Evolutionary conservation across 2,113 vertebrate species (phyloP), one percentile per base, ranked within the genome.

Genomic region (Grammomys surdaster): DNA sequence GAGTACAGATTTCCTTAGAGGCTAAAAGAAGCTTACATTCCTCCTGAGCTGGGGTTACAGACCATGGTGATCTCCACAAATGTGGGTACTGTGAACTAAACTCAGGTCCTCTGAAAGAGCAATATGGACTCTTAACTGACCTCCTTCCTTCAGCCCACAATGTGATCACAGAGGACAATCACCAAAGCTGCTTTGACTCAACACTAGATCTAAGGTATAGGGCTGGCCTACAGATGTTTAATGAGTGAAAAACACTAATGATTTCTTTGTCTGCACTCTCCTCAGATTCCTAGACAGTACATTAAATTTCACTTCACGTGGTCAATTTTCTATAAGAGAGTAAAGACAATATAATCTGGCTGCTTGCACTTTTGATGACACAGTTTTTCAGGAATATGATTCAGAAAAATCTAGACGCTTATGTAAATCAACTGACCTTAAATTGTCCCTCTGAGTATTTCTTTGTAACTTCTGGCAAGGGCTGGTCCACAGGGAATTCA

Each of bases 401-500:
- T 95, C 77, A 77, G 86, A 77, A 82, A 88, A 88, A 85, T 54
- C 31, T 40, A 33, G 51, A 92, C 13, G 60, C 65, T 87, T 7
- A 26, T 48, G 0, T 48, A 43, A 72, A 22, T 72, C 63, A 72
- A 26, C 43, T 5, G 1, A 24, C 12, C 26, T 95, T 60, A 67
- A 36, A 65, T 48, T 24, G 7, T 54, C 28, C 36, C 72, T 96
- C 94, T 31, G 51, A 78, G 54, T 16, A 70, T 10, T 5, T 24
- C 5, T 26, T 67, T 4, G 36, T 78, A 94, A 82, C 14, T 92
- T 90, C 67, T 67, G 67, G 51, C 58, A 92, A 75, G 54, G 24
- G 19, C 54, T 90, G 28, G 12, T 63, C 63, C 24, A n/a, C 0
- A 6, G 43, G 43, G 46, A 95, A 78, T 56, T 72, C 43, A 40